These are phyloP conservation scores for Microctenopoma lineatum DNA, from an alignment of 2,797 vertebrate genomes.

Conservation along the genomic window DNA sequence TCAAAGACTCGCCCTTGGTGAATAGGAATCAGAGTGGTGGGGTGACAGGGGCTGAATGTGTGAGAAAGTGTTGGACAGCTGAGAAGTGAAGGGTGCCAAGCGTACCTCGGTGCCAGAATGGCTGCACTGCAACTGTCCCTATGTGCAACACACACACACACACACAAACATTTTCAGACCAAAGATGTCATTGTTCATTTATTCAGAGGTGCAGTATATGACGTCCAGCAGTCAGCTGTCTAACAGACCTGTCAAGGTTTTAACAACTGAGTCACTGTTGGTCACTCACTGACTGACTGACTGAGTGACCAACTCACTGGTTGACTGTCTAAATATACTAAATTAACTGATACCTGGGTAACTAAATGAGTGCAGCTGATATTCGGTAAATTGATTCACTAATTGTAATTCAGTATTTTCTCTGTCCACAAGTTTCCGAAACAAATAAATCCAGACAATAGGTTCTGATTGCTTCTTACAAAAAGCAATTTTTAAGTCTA, in stretches of 20 bases:
- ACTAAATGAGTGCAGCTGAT: neutral
- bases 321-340: constrained; percentile 1
- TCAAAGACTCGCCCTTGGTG: constrained; percentile 39
- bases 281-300: constrained; percentile 7
- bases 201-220: constrained; percentile 30
- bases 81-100: constrained; percentile 50
- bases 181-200: constrained; percentile 39
- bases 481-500: neutral
- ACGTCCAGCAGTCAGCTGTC: constrained; percentile 41
- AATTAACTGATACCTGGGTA: constrained; percentile 12
- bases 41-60: constrained; percentile 38
- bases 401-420: neutral
- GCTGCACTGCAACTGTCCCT: constrained; percentile 40
- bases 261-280: constrained; percentile 30
- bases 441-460: neutral
- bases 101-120: constrained; percentile 32
- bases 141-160: neutral
- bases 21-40: constrained; percentile 43
- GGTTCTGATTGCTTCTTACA: too few species aligned
- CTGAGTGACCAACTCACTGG: constrained; percentile 34
- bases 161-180: neutral
- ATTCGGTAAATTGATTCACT: neutral
- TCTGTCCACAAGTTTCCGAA: neutral
- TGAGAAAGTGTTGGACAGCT: constrained; percentile 34
- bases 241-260: constrained; percentile 35